phyloP scores from a whole-genome alignment of 2,888 invertebrate species.

The Caenorhabditis sulstoni region DNA sequence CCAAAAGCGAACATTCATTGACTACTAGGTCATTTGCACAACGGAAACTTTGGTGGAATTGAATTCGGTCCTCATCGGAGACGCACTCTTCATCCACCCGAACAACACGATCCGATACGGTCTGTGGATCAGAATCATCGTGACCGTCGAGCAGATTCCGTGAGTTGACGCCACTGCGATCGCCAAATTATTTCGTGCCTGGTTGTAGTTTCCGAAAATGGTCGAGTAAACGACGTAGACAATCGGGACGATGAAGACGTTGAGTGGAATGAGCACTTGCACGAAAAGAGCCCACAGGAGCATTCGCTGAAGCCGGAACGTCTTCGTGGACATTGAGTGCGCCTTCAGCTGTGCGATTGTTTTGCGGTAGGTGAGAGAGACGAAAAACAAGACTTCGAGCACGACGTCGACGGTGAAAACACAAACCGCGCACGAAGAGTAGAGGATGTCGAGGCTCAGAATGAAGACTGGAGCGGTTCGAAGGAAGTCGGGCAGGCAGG shows the following conservation, averaged over 20 bases:
- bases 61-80: not conserved
- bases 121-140: slow-evolving; percentile 38
- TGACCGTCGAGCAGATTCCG: slow-evolving; percentile 21
- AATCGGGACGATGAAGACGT: slow-evolving; percentile 33
- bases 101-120: slow-evolving; percentile 16
- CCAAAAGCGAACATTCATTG: too few species aligned
- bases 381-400: slow-evolving; percentile 19
- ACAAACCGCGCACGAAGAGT: not conserved
- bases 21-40: slow-evolving; percentile 9
- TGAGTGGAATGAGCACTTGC: slow-evolving; percentile 32
- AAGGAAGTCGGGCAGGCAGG: slow-evolving; percentile 23
- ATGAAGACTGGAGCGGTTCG: slow-evolving; percentile 6
- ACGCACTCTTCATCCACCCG: not conserved
- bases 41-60: slow-evolving; percentile 27
- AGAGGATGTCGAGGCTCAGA: slow-evolving; percentile 22
- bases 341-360: slow-evolving; percentile 24
- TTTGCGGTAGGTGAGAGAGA: slow-evolving; percentile 14
- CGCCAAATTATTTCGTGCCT: slow-evolving; percentile 35
- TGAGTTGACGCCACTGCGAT: slow-evolving; percentile 17
- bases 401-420: slow-evolving; percentile 10
- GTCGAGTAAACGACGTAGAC: slow-evolving; percentile 10
- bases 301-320: slow-evolving; percentile 25
- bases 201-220: slow-evolving; percentile 13
- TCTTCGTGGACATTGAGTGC: slow-evolving; percentile 17
- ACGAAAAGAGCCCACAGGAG: slow-evolving; percentile 20